Evolutionary conservation across 2,888 invertebrate species (phyloP).

Genomic region (Parnassius glacialis): DNA sequence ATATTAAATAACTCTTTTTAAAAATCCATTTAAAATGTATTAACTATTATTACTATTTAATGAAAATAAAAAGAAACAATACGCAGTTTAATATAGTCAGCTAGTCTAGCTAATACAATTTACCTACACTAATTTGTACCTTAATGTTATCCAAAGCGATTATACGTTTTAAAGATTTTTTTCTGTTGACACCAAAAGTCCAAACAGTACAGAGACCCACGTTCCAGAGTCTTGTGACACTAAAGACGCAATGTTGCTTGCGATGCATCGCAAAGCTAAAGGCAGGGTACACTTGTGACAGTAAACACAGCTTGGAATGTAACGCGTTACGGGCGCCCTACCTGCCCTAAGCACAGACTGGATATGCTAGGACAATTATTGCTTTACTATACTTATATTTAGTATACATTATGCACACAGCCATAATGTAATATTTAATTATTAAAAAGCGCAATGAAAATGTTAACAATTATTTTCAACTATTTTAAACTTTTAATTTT

Average conservation of each 20-base stretch:
- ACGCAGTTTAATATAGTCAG: background rate
- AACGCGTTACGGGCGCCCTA: conserved; percentile 35
- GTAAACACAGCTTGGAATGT: conserved; percentile 50
- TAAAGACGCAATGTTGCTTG: conserved; percentile 31
- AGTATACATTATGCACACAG: background rate
- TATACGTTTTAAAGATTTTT: background rate
- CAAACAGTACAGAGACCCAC: conserved; percentile 10
- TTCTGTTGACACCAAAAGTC: background rate
- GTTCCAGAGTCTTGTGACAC: conserved; percentile 22
- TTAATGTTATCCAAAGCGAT: conserved; percentile 5
- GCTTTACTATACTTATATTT: background rate
- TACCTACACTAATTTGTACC: conserved; percentile 25
- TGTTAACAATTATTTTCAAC: too few relatives aligned
- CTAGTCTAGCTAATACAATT: conserved; percentile 1
- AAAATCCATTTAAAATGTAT: too few relatives aligned
- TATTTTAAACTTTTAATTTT: too few relatives aligned
- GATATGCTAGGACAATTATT: conserved; percentile 1
- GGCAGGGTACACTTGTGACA: conserved; percentile 39
- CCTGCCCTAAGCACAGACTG: conserved; percentile 29
- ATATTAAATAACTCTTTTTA: too few relatives aligned
- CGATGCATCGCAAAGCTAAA: conserved; percentile 31
- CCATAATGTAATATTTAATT: background rate
- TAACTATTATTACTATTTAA: too few relatives aligned
- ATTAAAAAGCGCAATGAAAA: too few relatives aligned
- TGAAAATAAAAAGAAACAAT: too few relatives aligned